phyloP scores from a whole-genome alignment of 2,888 invertebrate species.

The Pyrrhia umbra region DNA sequence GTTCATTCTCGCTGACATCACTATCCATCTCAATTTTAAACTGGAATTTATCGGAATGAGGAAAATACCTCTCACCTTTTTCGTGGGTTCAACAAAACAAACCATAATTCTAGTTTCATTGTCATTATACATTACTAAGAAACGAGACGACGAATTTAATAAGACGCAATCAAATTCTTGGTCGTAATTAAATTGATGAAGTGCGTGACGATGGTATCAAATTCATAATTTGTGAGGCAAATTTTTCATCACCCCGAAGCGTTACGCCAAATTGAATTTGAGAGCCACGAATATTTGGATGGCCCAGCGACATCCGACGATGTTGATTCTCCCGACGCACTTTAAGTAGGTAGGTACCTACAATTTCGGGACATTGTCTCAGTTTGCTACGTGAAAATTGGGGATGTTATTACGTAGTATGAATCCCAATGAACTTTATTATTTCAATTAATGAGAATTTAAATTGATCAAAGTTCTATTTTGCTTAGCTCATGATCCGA shows the following conservation, averaged over 20 bases:
- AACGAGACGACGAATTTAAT: conserved; percentile 69
- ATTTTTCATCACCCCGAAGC: conserved; percentile 83
- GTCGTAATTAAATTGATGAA: conserved; percentile 83
- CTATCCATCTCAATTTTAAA: conserved; percentile 46
- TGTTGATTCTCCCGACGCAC: conserved; percentile 59
- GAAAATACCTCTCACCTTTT: conserved; percentile 20
- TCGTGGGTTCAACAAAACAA: conserved; percentile 6
- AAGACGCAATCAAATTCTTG: conserved; percentile 73
- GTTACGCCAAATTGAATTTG: conserved; percentile 84
- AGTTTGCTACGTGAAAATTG: conserved; percentile 55
- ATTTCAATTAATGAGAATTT: conserved; percentile 31
- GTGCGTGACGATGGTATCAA: conserved; percentile 83
- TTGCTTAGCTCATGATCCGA: conserved; percentile 9
- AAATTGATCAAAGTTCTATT: conserved; percentile 24
- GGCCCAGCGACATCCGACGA: conserved; percentile 58
- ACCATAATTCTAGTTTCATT: conserved; percentile 42
- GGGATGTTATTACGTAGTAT: conserved; percentile 49
- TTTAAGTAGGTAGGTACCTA: conserved; percentile 56
- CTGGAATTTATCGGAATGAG: conserved; percentile 24
- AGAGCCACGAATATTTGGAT: conserved; percentile 72
- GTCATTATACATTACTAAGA: conserved; percentile 67
- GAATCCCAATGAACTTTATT: conserved; percentile 52
- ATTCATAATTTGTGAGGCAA: conserved; percentile 85
- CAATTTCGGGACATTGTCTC: conserved; percentile 55
- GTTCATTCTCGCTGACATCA: conserved; percentile 49